A percentile compares a stretch with the other conserved stretches of the same genome.
These are phyloP conservation scores for Lingula anatina DNA, from an alignment of 2,888 invertebrate genomes.

Conservation along the genomic window DNA sequence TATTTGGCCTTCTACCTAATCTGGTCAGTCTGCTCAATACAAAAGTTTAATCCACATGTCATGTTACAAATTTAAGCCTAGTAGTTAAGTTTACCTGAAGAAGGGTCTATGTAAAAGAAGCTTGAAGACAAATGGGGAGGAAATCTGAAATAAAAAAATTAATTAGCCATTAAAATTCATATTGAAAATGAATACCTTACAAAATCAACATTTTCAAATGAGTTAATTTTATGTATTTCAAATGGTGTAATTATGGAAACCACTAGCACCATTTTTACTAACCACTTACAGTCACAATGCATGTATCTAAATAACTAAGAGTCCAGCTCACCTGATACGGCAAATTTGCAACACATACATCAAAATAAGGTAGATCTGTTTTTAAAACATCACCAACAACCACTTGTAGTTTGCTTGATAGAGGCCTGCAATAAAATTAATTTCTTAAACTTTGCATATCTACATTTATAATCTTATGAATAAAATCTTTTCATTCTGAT, in stretches of 20 bases:
- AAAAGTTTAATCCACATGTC: no score
- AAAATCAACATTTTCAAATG: no score
- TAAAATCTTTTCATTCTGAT: background rate
- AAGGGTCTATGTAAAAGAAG: slow-evolving; percentile 70
- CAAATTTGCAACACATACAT: slow-evolving; percentile 96
- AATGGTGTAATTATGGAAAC: no score
- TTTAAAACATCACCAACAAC: slow-evolving; percentile 91
- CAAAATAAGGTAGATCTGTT: slow-evolving; percentile 90
- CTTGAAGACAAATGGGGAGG: slow-evolving; percentile 91
- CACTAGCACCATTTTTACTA: no score
- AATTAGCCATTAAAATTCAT: no score
- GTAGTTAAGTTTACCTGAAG: slow-evolving; percentile 37
- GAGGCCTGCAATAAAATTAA: slow-evolving; percentile 65
- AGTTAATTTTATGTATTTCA: no score
- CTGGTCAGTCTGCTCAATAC: no score
- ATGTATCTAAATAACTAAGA: background rate
- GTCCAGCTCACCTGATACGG: slow-evolving; percentile 94
- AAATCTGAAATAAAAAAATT: slow-evolving; percentile 47
- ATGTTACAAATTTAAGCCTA: background rate
- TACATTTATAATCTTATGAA: slow-evolving; percentile 4
- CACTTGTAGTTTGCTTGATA: slow-evolving; percentile 86
- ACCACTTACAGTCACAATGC: background rate
- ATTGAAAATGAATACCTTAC: no score
- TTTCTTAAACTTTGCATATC: no score
- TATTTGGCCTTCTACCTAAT: no score